phyloP scores from a whole-genome alignment of 2,797 vertebrate genomes.

The Chelon labrosus region DNA sequence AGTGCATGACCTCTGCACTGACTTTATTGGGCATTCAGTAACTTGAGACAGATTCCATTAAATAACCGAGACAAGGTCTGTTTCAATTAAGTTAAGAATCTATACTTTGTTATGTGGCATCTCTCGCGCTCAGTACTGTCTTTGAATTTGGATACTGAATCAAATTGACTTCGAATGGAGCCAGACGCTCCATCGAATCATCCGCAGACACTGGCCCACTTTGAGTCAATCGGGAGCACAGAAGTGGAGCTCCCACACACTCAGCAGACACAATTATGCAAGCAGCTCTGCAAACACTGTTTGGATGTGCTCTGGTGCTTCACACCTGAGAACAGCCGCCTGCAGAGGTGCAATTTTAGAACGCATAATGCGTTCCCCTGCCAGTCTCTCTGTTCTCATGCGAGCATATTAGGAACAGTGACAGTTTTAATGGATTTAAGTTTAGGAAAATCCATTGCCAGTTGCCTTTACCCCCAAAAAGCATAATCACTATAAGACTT shows the following conservation, averaged over 20 bases:
- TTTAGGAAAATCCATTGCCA: neutral
- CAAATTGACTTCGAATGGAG: conserved; percentile 31
- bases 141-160: conserved; percentile 23
- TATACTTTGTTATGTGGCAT: conserved; percentile 5
- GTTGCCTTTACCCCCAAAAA: neutral
- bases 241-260: conserved; percentile 75
- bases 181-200: conserved; percentile 57
- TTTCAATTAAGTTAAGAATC: conserved; percentile 20
- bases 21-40: conserved; percentile 13
- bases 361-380: conserved; percentile 12
- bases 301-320: conserved; percentile 57
- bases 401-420: neutral
- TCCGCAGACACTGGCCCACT: conserved; percentile 74
- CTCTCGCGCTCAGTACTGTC: neutral
- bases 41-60: conserved; percentile 26
- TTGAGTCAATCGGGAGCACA: conserved; percentile 70
- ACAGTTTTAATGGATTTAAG: neutral
- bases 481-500: neutral
- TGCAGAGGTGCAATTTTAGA: conserved; percentile 31
- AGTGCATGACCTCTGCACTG: conserved; percentile 8
- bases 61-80: conserved; percentile 2
- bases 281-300: conserved; percentile 45
- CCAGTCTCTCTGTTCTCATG: neutral
- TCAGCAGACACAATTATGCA: conserved; percentile 69
- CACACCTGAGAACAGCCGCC: conserved; percentile 55